Base-by-base conservation (phyloP, 1,140 invertebrate species). In the Drosophila eugracilis region DNA sequence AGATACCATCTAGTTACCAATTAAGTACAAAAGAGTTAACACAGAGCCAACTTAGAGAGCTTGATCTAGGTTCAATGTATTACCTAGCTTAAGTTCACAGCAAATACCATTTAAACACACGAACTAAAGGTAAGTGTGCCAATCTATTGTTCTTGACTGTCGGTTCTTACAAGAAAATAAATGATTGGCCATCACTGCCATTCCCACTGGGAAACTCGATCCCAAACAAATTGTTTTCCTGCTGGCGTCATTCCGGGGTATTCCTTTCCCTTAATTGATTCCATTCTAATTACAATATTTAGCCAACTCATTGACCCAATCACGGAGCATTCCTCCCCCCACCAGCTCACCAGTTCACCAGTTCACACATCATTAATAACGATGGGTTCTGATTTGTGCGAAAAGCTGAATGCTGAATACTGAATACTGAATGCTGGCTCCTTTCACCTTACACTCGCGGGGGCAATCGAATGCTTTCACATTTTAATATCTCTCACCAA, bases 211-310 rank as follows among this genome's bases (percentile, higher is more conserved):
- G 32, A 41, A 60, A 41, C 30, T 39, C n/a, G 32, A 57, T 19
- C 17, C 17, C 37, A 22, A 14, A 26, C 60, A 65, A 58, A 58
- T 60, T 60, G 58, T 58, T 60, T 62, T 62, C 39, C 15, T 26
- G 39, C 55, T 63, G 54, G 21, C 39, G 59, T 60, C 39, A 44
- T 19, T 63, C 60, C 30, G 53, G 7, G 58, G 37, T 62, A 42
- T 36, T 63, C 60, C 28, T 62, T 45, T 63, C 39, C 30, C 57
- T 24, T 63, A 50, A 52, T 66, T 53, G 65, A 67, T 67, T 69
- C 60, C 62, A 47, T 69, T 69, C 62, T 69, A 69, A 53, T 69
- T 69, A 50, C 47, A 50, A 53, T 69, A 69, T 69, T 69, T 69
- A 69, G 60, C 65, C 37, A 69, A 69, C 62, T 69, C 65, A 69